phyloP scores from a whole-genome alignment of 2,888 invertebrate genomes.

The Melanostoma mellinum region DNA sequence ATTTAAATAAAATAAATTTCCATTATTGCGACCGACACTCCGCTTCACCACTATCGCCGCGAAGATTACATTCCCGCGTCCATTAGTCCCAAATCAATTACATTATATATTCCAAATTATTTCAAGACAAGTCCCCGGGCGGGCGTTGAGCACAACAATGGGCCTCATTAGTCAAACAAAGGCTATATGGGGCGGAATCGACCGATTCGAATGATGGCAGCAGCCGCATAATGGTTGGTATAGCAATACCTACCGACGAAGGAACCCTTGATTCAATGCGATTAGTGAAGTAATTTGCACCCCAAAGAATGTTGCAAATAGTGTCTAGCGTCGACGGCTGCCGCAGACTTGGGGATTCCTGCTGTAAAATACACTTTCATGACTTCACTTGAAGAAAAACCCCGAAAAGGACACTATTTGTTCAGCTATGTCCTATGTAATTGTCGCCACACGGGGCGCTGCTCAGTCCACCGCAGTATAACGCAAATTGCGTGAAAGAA shows the following conservation, averaged over 20 bases:
- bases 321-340: constrained; percentile 53
- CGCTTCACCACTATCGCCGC: constrained; percentile 12
- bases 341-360: constrained; percentile 69
- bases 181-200: constrained; percentile 55
- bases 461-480: constrained; percentile 24
- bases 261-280: constrained; percentile 67
- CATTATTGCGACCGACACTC: constrained; percentile 49
- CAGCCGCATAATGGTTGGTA: neutral
- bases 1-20: constrained; percentile 73
- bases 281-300: constrained; percentile 71
- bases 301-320: constrained; percentile 60
- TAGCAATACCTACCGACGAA: neutral
- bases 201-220: constrained; percentile 23
- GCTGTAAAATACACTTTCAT: constrained; percentile 44
- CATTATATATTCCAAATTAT: constrained; percentile 65
- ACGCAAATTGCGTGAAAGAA: constrained; percentile 68
- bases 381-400: constrained; percentile 38
- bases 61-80: constrained; percentile 60
- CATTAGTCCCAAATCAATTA: constrained; percentile 67
- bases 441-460: constrained; percentile 70
- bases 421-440: constrained; percentile 69
- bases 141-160: constrained; percentile 58
- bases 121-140: constrained; percentile 64
- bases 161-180: constrained; percentile 69
- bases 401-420: constrained; percentile 64